Evolutionary conservation across 2,113 vertebrate genomes (phyloP).

Genomic region (Colaptes auratus): DNA sequence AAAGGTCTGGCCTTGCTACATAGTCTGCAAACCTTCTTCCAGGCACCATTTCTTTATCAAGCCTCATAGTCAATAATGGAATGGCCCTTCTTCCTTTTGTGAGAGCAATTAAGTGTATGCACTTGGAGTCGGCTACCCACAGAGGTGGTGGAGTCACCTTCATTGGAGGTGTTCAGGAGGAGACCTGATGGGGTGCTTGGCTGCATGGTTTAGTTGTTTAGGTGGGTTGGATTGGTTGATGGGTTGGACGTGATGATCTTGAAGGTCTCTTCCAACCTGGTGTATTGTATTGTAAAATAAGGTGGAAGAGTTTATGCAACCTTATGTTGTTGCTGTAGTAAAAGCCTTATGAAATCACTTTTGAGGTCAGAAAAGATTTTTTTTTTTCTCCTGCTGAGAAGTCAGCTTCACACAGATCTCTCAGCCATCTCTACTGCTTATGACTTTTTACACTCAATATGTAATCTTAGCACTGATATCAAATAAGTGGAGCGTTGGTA

Average conservation of each 20-base stretch:
- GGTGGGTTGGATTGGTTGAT: too few species aligned
- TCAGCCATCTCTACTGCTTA: background rate
- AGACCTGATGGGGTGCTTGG: too few species aligned
- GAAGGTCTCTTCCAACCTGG: too few species aligned
- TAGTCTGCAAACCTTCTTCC: background rate
- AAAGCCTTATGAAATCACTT: background rate
- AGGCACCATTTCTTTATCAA: background rate
- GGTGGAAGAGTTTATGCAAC: background rate
- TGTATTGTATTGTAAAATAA: too few species aligned
- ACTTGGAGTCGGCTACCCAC: too few species aligned
- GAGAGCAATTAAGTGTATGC: background rate
- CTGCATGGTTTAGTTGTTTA: too few species aligned
- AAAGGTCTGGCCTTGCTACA: background rate
- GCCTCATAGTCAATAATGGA: accelerated
- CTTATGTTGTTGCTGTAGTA: background rate
- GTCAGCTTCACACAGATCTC: background rate
- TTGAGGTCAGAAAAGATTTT: background rate
- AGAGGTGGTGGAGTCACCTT: too few species aligned
- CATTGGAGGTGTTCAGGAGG: too few species aligned
- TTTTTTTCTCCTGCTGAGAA: background rate
- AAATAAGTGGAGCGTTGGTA: background rate
- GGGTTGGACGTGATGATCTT: too few species aligned
- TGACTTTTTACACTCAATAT: background rate
- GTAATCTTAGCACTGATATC: background rate
- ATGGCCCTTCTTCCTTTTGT: background rate